A percentile compares a stretch with the other conserved stretches of the same genome.
Evolutionary conservation across 2,888 invertebrate genomes (phyloP).

Genomic region (Chrysomela aeneicollis): DNA sequence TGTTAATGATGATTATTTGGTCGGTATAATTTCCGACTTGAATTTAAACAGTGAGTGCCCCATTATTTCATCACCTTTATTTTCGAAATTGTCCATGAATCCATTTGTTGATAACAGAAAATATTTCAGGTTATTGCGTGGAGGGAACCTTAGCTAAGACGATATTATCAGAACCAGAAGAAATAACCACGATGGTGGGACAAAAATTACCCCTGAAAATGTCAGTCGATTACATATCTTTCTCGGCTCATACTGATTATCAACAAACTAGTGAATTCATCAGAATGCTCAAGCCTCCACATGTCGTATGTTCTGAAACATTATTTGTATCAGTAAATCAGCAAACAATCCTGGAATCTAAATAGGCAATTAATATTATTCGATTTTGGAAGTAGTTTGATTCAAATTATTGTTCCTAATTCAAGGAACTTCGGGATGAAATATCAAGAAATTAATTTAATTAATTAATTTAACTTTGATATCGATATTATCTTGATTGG

Average conservation of each 20-base stretch:
- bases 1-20: background rate
- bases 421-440: no score
- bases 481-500: no score
- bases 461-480: no score
- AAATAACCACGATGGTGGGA: slow-evolving; percentile 93
- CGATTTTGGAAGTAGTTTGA: no score
- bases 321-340: background rate
- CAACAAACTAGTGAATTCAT: slow-evolving; percentile 98
- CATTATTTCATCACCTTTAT: no score
- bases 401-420: background rate
- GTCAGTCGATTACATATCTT: slow-evolving; percentile 99
- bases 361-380: no score
- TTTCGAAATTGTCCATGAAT: no score
- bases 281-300: slow-evolving; percentile 90
- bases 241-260: slow-evolving; percentile 98
- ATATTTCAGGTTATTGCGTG: slow-evolving; percentile 78
- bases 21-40: no score
- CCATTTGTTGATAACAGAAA: no score
- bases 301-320: slow-evolving; percentile 69
- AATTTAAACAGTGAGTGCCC: no score
- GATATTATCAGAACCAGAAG: slow-evolving; percentile 96
- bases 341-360: background rate
- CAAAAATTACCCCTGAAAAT: slow-evolving; percentile 96
- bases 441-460: no score
- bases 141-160: slow-evolving; percentile 92